Percentiles rank a stretch among this genome's conserved stretches.
Evolutionary conservation across 1,140 invertebrate species (phyloP).

Genomic region (Augochlora pura): DNA sequence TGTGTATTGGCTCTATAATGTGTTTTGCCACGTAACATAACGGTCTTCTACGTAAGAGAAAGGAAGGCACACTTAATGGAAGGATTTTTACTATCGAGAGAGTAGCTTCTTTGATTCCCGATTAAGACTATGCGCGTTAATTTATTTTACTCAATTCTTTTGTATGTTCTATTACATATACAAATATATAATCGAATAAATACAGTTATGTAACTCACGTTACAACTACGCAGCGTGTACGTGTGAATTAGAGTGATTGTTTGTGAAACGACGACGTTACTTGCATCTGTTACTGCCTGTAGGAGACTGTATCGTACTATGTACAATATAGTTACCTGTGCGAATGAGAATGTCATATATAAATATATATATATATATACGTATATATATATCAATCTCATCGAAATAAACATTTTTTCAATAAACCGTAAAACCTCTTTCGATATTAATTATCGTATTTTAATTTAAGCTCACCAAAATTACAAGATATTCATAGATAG

Average conservation of each 20-base stretch:
- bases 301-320: constrained; percentile 69
- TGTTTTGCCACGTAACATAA: constrained; percentile 55
- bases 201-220: constrained; percentile 58
- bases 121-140: constrained; percentile 69
- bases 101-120: constrained; percentile 20
- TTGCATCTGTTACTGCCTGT: constrained; percentile 62
- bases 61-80: constrained; percentile 9
- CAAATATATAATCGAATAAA: constrained; percentile 67
- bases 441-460: neutral
- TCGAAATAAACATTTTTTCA: constrained; percentile 78
- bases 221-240: constrained; percentile 49
- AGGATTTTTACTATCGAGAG: neutral
- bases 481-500: too few species aligned
- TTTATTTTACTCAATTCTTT: constrained; percentile 78
- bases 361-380: constrained; percentile 32
- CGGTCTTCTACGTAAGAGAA: constrained; percentile 21
- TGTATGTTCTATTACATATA: constrained; percentile 73
- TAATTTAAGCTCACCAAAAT: too few species aligned
- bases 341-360: constrained; percentile 68
- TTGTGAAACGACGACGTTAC: constrained; percentile 19
- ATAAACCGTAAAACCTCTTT: constrained; percentile 53
- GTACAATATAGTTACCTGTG: constrained; percentile 71
- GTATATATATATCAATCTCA: constrained; percentile 56
- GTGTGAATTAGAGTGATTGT: constrained; percentile 50
- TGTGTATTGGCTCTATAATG: constrained; percentile 52